These are phyloP conservation scores for Xyrauchen texanus DNA, from an alignment of 2,113 vertebrate genomes.

Conservation along the genomic window DNA sequence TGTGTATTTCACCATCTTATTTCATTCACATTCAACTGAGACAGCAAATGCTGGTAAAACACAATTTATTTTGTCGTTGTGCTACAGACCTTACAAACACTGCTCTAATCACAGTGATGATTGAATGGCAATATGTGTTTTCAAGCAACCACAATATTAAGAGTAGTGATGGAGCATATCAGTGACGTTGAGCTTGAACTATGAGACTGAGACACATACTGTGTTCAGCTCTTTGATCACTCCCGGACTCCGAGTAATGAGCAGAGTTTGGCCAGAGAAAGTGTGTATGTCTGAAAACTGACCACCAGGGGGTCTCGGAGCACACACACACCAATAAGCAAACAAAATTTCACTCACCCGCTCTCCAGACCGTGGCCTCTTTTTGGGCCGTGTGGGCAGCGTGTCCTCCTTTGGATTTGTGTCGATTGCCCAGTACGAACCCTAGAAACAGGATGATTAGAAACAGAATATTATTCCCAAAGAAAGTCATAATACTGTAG, in stretches of 20 bases:
- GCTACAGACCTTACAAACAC: too few relatives aligned
- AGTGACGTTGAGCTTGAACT: constrained; percentile 27
- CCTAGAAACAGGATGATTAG: constrained; percentile 70
- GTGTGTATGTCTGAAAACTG: constrained; percentile 27
- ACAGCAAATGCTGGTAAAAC: too few relatives aligned
- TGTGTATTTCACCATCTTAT: too few relatives aligned
- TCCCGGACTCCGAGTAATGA: constrained; percentile 27
- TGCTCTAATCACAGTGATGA: neutral
- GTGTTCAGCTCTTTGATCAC: constrained; percentile 40
- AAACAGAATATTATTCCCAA: constrained; percentile 47
- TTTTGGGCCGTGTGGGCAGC: constrained; percentile 88
- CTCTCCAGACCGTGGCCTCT: constrained; percentile 90
- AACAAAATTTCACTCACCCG: constrained; percentile 71
- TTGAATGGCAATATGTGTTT: neutral
- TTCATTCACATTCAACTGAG: too few relatives aligned
- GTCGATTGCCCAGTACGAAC: constrained; percentile 92
- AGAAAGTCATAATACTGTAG: constrained; percentile 1
- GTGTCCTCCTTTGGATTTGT: constrained; percentile 90
- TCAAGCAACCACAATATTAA: neutral
- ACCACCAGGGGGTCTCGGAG: constrained; percentile 40
- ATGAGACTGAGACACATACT: neutral
- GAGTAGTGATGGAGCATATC: neutral
- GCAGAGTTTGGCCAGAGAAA: constrained; percentile 28
- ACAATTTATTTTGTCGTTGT: too few relatives aligned
- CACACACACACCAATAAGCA: neutral